Evolutionary conservation across 2,797 vertebrate species (phyloP).

Genomic region (Octomys mimax): DNA sequence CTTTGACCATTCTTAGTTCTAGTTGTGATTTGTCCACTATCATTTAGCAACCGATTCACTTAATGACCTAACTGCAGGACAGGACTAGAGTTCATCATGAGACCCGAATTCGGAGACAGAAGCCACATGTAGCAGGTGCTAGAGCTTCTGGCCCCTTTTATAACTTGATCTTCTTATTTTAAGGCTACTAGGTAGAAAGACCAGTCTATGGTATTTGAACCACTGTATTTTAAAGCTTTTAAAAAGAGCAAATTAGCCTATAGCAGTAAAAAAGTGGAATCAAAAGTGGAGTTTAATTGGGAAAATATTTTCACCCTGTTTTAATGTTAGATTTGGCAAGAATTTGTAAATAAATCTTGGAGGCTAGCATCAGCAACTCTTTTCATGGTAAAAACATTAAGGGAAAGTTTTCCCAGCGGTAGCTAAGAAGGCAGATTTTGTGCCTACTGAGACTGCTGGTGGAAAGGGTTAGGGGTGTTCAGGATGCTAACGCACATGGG

Average conservation of each 20-base stretch:
- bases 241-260: not conserved
- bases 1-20: not conserved
- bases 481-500: not conserved
- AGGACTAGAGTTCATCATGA: not conserved
- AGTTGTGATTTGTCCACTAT: not conserved
- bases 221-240: not conserved
- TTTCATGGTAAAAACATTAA: conserved; percentile 13
- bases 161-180: not conserved
- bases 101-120: not conserved
- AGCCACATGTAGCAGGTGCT: not conserved
- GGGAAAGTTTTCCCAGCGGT: conserved; percentile 1
- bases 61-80: not conserved
- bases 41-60: not conserved
- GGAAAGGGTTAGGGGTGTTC: not conserved
- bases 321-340: not conserved
- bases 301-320: not conserved
- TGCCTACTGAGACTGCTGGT: not conserved
- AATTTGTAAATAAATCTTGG: not conserved
- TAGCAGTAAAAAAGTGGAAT: conserved; percentile 17
- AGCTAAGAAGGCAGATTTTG: not conserved
- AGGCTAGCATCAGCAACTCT: not conserved
- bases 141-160: not conserved
- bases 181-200: not conserved
- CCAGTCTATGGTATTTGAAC: not conserved
- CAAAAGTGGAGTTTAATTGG: not conserved